Base-by-base conservation (phyloP, 2,888 invertebrate species). In the Macrophya annulata region DNA sequence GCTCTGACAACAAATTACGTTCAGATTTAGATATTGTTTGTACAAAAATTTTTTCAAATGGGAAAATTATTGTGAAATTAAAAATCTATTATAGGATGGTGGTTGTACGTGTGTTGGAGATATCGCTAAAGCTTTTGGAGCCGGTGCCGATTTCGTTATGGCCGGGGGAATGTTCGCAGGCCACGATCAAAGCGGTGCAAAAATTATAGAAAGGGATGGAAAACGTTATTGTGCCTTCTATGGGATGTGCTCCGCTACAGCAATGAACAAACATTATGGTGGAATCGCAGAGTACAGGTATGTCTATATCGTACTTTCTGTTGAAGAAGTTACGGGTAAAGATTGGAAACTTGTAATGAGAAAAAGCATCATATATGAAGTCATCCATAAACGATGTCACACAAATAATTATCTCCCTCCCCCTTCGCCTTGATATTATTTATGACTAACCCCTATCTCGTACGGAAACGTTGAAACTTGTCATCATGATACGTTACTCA, bases 111-210 rank as follows among this genome's bases (percentile, higher is more conserved):
- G 98, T 92, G 97, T 98, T 0, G 98, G 97, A 17, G 98, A 99
- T 93, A 97, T 99, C 21, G 97, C 98, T 0, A 99, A 99, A 92
- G 97, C 99, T 0, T 98, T 99, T 94, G 98, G 98, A 55, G 98
- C 98, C 4, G 99, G 98, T 74, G 99, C 99, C 8, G 98, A 99
- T 94, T 98, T 98, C 94, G 99, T 99, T 55, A 99, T 99, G 99
- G 96, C 98, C 12, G 98, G 98, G 17, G 98, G 98, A 72, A 98
- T 98, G 97, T 96, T 98, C 92, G 98, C 98, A 0, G 98, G 97
- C 0, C 98, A 99, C 92, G 98, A 98, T 92, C 97, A 99, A 94
- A 97, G 97, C 88, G 97, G 97, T 0, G 99, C 98, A 0, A 98
- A 98, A 43, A 94, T 98, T 62, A 96, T 96, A 79, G 96, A 96